These are phyloP conservation scores for Papilio polyxenes DNA, from an alignment of 1,140 invertebrate genomes.

Conservation along the genomic window DNA sequence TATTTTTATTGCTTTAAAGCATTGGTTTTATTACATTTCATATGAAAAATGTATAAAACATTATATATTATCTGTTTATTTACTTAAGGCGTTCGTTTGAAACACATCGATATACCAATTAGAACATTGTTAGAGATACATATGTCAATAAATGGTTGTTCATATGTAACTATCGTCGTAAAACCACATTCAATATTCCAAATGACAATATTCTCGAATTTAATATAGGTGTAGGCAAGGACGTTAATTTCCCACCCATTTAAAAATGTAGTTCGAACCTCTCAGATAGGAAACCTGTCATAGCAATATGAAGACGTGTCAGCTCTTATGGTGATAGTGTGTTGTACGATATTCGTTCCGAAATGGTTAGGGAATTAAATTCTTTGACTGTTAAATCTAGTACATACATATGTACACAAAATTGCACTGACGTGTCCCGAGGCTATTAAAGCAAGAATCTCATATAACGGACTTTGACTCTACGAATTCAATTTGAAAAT, in stretches of 20 bases:
- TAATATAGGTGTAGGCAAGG: not conserved
- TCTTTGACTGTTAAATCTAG: too few species aligned
- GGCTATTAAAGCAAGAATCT: constrained; percentile 23
- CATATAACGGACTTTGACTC: constrained; percentile 9
- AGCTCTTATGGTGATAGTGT: not conserved
- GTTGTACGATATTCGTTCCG: not conserved
- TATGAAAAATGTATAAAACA: too few species aligned
- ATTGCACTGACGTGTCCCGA: constrained; percentile 20
- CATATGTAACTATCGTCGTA: not conserved
- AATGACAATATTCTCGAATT: not conserved
- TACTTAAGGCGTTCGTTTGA: too few species aligned
- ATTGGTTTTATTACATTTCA: too few species aligned
- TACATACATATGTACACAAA: not conserved
- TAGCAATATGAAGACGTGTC: too few species aligned
- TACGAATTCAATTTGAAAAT: constrained; percentile 27
- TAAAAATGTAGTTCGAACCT: not conserved
- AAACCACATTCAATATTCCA: not conserved
- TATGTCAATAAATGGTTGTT: not conserved
- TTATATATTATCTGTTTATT: too few species aligned
- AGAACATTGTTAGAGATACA: not conserved
- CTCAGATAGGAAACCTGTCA: too few species aligned
- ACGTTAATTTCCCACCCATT: not conserved
- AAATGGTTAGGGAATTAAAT: too few species aligned
- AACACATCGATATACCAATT: too few species aligned
- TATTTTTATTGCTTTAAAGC: too few species aligned